These are phyloP conservation scores for Rotaria macrura DNA, from an alignment of 2,888 invertebrate species.

Conservation along the genomic window DNA sequence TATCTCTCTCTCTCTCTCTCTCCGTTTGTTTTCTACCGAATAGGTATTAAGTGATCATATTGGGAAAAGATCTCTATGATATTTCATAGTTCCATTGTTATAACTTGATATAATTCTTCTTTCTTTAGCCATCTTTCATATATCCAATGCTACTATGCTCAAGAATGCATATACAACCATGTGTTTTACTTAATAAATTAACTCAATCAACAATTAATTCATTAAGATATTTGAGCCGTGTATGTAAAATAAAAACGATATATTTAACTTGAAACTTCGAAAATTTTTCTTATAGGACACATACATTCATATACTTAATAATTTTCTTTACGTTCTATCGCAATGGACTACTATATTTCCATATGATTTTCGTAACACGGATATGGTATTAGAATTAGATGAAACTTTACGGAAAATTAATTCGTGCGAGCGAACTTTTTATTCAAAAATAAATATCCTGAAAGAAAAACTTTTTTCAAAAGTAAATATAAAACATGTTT, in stretches of 20 bases:
- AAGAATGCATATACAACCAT: not conserved
- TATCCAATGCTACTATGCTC: not conserved
- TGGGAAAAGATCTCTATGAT: not conserved
- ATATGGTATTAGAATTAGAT: not conserved
- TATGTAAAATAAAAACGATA: not conserved
- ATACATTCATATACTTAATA: not conserved
- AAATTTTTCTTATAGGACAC: not conserved
- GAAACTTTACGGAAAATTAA: not conserved
- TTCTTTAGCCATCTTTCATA: not conserved
- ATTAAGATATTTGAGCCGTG: not conserved
- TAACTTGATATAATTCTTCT: not conserved
- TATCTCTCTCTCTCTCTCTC: no score
- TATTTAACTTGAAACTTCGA: no score
- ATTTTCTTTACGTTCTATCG: conserved; percentile 23
- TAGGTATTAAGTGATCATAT: no score
- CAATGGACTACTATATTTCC: conserved; percentile 27
- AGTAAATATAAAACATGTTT: conserved; percentile 22
- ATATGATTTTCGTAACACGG: conserved; percentile 26
- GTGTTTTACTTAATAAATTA: not conserved
- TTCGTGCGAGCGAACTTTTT: not conserved
- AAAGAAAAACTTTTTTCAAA: not conserved
- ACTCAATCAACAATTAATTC: not conserved
- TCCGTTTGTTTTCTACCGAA: no score
- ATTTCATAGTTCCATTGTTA: not conserved
- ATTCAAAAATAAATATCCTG: not conserved